Base-by-base conservation (phyloP, 92 coral and sea anemone species). In the Palythoa caribaeorum region DNA sequence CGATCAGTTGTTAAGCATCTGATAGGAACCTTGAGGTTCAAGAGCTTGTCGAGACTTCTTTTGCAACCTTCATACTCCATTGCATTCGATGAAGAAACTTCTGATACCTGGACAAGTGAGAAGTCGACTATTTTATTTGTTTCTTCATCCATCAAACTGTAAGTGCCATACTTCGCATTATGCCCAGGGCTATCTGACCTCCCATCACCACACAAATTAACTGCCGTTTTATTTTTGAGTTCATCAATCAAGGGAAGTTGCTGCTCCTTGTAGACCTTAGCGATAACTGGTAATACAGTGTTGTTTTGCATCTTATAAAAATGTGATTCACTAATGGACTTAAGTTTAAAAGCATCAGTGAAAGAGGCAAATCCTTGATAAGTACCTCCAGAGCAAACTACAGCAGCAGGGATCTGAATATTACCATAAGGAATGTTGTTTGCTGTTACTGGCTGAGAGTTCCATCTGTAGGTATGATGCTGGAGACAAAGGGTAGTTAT, bases 141-240 rank as follows among this genome's bases (percentile, higher is more conserved):
- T 5, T 38, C 11, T 84, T 84, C 88, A 84, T 84, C 88, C 88
- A 84, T 70, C 38, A 84, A 76, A 12, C 71, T 59, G 54, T 84
- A 85, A 14, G 88, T 85, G 1, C 83, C 83, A 85, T 73, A 85
- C 73, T 85, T 85, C 36, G 88, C 88, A 36, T 35, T 48, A 28
- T 72, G 88, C 12, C 88, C 80, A 9, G 80, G 88, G 17, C 84
- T 77, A 51, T 87, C 89, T 15, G 89, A 76, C 48, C 89, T 57
- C 6, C 89, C 89, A 87, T 87, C 89, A 38, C 84, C 89, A 38
- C 89, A 87, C 73, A 87, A 87, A 55, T 87, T 73, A 76, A 87
- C 77, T 59, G 89, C 74, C 74, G 13, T 86, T 35, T 57, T 51
- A 54, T 9, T 19, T 44, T 86, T 86, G 37, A 74, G 54, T 20